phyloP scores from a whole-genome alignment of 2,888 invertebrate species.

The Hecatera dysodea region DNA sequence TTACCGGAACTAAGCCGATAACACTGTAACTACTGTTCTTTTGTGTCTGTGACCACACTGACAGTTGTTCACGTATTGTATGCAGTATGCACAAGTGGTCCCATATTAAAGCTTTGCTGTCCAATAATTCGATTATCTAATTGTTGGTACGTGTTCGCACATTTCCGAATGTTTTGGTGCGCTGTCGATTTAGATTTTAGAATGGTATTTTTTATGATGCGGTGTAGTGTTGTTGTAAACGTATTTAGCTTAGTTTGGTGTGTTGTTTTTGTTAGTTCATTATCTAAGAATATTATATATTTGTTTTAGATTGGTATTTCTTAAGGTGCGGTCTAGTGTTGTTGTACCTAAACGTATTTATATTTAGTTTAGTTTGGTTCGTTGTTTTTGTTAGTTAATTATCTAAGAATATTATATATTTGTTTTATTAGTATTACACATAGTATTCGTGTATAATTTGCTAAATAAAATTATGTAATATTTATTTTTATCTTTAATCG shows the following conservation, averaged over 20 bases:
- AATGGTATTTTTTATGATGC: background rate
- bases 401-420: too few relatives aligned
- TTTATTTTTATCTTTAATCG: too few relatives aligned
- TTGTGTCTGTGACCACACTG: slow-evolving; percentile 34
- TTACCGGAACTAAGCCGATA: slow-evolving; percentile 39
- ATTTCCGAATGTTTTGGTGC: slow-evolving; percentile 24
- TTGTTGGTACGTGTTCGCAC: slow-evolving; percentile 49
- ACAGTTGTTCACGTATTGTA: slow-evolving; percentile 46
- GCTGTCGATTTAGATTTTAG: slow-evolving; percentile 19
- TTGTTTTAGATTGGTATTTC: too few relatives aligned
- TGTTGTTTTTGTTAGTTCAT: background rate
- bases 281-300: too few relatives aligned
- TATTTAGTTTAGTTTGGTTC: too few relatives aligned
- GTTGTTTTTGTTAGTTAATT: too few relatives aligned
- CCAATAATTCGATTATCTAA: slow-evolving; percentile 57
- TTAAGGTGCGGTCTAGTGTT: too few relatives aligned
- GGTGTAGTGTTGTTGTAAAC: background rate
- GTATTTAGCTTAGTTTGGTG: too few relatives aligned
- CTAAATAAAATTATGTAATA: too few relatives aligned
- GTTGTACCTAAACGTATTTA: too few relatives aligned
- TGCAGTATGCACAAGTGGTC: slow-evolving; percentile 49
- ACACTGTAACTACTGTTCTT: slow-evolving; percentile 52
- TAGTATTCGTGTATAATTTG: too few relatives aligned
- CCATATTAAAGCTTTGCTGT: slow-evolving; percentile 46
- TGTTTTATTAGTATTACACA: too few relatives aligned